Base-by-base conservation (phyloP, 1,140 invertebrate species). In the Formica selysi region DNA sequence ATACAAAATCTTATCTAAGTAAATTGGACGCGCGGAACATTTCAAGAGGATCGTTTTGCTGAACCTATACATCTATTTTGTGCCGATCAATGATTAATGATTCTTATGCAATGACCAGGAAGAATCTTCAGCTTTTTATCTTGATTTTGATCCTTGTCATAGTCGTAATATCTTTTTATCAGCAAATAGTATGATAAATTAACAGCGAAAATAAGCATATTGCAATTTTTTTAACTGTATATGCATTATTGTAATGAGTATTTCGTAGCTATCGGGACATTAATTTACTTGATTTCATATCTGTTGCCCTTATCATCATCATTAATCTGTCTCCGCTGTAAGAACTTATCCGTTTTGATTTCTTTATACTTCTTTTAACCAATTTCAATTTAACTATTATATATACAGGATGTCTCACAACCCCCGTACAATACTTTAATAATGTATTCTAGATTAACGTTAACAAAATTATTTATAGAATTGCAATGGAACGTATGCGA, bases 81-180 rank as follows among this genome's bases (percentile, higher is more conserved):
- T 11, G 41, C 22, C 26, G 26, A 76, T 76, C 16, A 19, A 59
- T 51, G 54, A 38, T 76, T 76, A 59, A 76, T 59, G 13, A 41
- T 4, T 61, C 57, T 22, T 13, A 61, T 41, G 22, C 16, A 41
- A 59, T 7, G 32, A 76, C 26, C 16, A 76, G 32, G 36, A 41
- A 61, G 36, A 76, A 61, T 61, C 32, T 74, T n/a, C 32, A 26
- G 32, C 59, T 59, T 76, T 76, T 16, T 19, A 51, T 51, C 48
- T 51, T 61, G 38, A 11, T 41, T 16, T 41, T 61, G 36, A 76
- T 61, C 22, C 38, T 76, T 76, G n/a, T 41, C n/a, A 32, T 51
- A 16, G 2, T 16, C 51, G 11, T 57, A 57, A 48, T 6, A 13
- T 41, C 7, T 59, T 57, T 57, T 54, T 36, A 13, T 76, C 22